Evolutionary conservation across 2,113 vertebrate species (phyloP).

Genomic region (Scolopax mira): DNA sequence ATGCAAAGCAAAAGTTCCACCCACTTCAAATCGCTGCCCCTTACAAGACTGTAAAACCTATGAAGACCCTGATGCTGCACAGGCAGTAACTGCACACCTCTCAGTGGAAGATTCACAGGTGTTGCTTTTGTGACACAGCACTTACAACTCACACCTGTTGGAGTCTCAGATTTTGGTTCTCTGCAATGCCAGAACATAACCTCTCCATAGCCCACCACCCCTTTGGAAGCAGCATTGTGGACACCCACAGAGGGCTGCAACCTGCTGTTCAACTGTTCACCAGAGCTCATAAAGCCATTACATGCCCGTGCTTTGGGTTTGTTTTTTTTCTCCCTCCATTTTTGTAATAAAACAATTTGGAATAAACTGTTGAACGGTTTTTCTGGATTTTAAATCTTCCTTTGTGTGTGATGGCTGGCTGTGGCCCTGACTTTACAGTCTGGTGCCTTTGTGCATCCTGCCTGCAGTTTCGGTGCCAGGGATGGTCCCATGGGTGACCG

Average conservation of each 20-base stretch:
- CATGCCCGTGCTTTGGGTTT: not conserved
- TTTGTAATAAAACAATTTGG: not conserved
- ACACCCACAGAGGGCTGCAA: fast-evolving
- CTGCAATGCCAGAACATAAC: not conserved
- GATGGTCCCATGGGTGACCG: fast-evolving
- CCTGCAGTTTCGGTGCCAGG: fast-evolving
- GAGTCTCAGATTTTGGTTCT: not conserved
- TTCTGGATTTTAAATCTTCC: not conserved
- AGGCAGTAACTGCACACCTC: not conserved
- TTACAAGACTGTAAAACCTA: not conserved
- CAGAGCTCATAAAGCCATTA: not conserved
- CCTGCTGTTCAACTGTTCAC: not conserved
- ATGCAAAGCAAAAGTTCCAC: not conserved
- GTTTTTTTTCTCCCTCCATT: not conserved
- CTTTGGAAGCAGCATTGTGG: not conserved
- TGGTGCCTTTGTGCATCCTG: not conserved
- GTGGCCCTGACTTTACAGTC: not conserved
- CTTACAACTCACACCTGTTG: not conserved
- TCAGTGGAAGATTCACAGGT: not conserved
- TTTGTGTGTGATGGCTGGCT: not conserved
- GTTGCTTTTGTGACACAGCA: fast-evolving
- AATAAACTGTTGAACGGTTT: not conserved
- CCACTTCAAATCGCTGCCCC: fast-evolving
- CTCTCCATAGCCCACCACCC: not conserved
- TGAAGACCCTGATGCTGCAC: not conserved